These are phyloP conservation scores for Gyrodactylus salaris DNA, from an alignment of 1,140 invertebrate genomes.

Conservation along the genomic window DNA sequence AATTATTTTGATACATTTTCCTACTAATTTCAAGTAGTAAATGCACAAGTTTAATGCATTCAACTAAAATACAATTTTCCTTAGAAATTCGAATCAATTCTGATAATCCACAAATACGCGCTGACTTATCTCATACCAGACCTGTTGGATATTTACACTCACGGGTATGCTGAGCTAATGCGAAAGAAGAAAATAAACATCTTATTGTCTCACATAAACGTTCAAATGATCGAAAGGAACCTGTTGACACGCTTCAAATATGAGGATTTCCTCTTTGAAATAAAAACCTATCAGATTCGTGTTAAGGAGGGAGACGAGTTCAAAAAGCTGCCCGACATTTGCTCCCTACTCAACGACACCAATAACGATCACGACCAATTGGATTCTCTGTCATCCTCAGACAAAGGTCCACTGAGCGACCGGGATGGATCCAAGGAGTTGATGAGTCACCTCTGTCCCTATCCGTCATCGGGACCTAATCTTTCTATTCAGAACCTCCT, in stretches of 20 bases:
- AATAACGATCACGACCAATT: too few species aligned
- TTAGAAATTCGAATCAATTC: not conserved
- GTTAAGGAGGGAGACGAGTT: too few species aligned
- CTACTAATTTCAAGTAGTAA: too few species aligned
- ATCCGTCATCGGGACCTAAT: not conserved
- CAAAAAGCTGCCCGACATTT: not conserved
- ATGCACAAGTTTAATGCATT: too few species aligned
- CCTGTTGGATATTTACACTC: not conserved
- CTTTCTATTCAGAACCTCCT: not conserved
- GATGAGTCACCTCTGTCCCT: not conserved
- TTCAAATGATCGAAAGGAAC: not conserved
- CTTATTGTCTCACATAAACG: not conserved
- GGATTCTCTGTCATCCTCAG: too few species aligned
- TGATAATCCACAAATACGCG: not conserved
- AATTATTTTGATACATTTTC: too few species aligned
- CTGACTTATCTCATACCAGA: not conserved
- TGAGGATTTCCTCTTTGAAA: not conserved
- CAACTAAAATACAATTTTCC: too few species aligned
- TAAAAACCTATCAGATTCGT: not conserved
- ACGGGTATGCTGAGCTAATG: not conserved
- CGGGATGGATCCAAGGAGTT: not conserved
- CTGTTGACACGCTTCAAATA: not conserved
- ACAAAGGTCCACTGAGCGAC: too few species aligned
- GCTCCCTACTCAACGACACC: not conserved
- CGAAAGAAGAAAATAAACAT: not conserved